phyloP scores from a whole-genome alignment of 2,797 vertebrate species.

The Darevskia mixta region DNA sequence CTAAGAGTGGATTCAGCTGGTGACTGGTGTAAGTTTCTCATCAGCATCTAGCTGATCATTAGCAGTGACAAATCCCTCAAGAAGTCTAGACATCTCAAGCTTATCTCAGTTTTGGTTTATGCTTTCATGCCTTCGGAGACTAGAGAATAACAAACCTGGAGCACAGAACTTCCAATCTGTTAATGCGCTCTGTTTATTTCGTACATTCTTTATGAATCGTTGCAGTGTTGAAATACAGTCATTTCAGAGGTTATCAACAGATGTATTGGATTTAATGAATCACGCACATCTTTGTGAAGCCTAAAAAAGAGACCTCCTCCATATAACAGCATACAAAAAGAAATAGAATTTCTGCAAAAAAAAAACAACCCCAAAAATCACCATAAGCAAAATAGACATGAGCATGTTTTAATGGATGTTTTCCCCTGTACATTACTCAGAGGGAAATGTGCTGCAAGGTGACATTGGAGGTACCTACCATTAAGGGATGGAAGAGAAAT shows the following conservation, averaged over 20 bases:
- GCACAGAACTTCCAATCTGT: slow-evolving; percentile 45
- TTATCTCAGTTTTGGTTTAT: slow-evolving; percentile 48
- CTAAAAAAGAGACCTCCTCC: slow-evolving; percentile 34
- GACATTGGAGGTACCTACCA: too few species aligned
- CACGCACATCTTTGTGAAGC: slow-evolving; percentile 48
- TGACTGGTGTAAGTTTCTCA: background rate
- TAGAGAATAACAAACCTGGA: slow-evolving; percentile 50
- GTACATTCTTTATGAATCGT: slow-evolving; percentile 32
- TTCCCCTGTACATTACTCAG: background rate
- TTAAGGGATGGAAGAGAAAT: too few species aligned
- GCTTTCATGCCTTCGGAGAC: slow-evolving; percentile 39
- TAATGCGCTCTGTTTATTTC: slow-evolving; percentile 21
- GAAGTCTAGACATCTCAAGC: slow-evolving; percentile 40
- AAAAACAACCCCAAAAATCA: background rate
- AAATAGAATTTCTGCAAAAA: slow-evolving; percentile 28
- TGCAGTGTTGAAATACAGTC: slow-evolving; percentile 48
- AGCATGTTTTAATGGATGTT: slow-evolving; percentile 28
- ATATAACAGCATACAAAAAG: background rate
- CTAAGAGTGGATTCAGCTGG: background rate
- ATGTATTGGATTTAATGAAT: slow-evolving; percentile 63
- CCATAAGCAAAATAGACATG: slow-evolving; percentile 32
- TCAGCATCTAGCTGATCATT: slow-evolving; percentile 25
- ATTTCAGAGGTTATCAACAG: slow-evolving; percentile 68
- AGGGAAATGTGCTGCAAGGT: slow-evolving; percentile 10
- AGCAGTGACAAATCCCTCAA: slow-evolving; percentile 22